phyloP scores from a whole-genome alignment of 2,888 invertebrate species.

The Ornithoptera priamus region DNA sequence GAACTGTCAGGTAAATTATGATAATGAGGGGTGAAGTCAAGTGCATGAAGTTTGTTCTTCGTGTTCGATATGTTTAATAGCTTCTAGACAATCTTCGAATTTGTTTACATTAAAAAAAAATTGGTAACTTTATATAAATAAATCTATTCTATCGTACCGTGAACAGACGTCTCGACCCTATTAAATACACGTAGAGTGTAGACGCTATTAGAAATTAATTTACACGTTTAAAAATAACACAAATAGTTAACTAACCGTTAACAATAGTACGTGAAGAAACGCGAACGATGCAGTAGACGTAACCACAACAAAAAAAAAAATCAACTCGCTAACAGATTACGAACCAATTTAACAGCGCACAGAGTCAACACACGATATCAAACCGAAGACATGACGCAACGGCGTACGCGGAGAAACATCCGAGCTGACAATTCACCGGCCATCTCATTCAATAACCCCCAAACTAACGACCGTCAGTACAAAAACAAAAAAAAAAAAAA shows the following conservation, averaged over 20 bases:
- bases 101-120: too few species aligned
- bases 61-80: too few species aligned
- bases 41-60: too few species aligned
- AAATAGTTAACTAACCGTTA: constrained; percentile 25
- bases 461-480: constrained; percentile 65
- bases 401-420: constrained; percentile 34
- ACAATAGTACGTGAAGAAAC: constrained; percentile 30
- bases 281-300: constrained; percentile 24
- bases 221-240: constrained; percentile 43
- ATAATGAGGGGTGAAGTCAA: too few species aligned
- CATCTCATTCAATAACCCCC: constrained; percentile 77
- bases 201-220: constrained; percentile 61
- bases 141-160: constrained; percentile 16
- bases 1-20: too few species aligned
- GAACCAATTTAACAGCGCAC: constrained; percentile 54
- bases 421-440: constrained; percentile 63
- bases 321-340: constrained; percentile 48
- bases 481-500: too few species aligned
- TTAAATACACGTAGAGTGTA: constrained; percentile 23
- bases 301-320: constrained; percentile 39
- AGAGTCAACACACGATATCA: constrained; percentile 57
- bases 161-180: constrained; percentile 12
- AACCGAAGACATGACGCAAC: constrained; percentile 55
- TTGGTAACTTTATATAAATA: not conserved
- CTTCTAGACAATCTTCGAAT: too few species aligned